Base-by-base conservation (phyloP, 92 coral and sea anemone species). In the Actinernus sp. region DNA sequence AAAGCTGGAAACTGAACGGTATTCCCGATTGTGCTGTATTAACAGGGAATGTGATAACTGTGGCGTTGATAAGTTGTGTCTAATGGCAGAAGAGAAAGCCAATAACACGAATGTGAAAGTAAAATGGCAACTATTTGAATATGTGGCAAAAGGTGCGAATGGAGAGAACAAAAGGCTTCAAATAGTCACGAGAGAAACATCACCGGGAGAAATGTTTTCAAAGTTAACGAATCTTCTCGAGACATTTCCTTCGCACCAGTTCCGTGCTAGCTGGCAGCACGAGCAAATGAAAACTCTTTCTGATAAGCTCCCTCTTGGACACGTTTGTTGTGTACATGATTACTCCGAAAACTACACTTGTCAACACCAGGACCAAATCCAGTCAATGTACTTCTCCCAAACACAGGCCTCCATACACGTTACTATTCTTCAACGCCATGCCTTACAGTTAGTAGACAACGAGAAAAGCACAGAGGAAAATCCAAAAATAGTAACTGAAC, bases 341-440 rank as follows among this genome's bases (percentile, higher is more conserved):
- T 75, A 75, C 22, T 77, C 63, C 0, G 55, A 77, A 24, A 77
- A 77, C 13, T 77, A 56, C 23, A 24, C 48, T 0, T 65, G 76
- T 22, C 36, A 43, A 51, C 34, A 41, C 2, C 84, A 77, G 40
- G 76, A 77, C 26, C 70, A 77, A 69, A 30, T 77, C 1, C 71
- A 77, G 18, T 26, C 57, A 0, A 44, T 74, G 26, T 66, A 64
- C 32, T 77, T 65, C 30, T 29, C 41, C 6, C 84, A 77, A 34
- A 31, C 45, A 1, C 76, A 77, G 32, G 86, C 63, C 8, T 76
- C 82, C 6, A 57, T 82, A 14, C 84, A 80, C 43, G 81, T 84
- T 0, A 78, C 86, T 8, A 55, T 78, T 6, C 68, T 78, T 19
- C 52, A 78, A 11, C 46, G 91, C 6, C 86, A 78, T 49, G 86